Evolutionary conservation across 2,113 vertebrate genomes (phyloP).

Genomic region (Oreochromis tanganicae): DNA sequence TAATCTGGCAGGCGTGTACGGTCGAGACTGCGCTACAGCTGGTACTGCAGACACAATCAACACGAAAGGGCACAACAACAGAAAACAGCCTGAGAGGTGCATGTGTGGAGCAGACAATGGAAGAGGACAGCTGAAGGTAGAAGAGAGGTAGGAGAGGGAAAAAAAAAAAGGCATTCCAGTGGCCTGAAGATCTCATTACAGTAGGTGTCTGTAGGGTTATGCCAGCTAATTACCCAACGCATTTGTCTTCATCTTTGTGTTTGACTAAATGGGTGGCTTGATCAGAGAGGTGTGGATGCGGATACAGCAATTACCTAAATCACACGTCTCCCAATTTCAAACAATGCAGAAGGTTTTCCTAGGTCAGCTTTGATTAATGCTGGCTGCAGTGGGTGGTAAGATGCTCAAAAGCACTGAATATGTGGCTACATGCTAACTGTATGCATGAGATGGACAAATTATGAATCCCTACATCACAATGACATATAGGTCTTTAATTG

Average conservation of each 20-base stretch:
- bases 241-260: slow-evolving; percentile 44
- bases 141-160: fast-evolving
- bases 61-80: slow-evolving; percentile 1
- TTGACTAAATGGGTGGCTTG: slow-evolving; percentile 39
- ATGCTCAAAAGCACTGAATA: background rate
- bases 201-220: background rate
- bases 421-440: background rate
- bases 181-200: slow-evolving; percentile 34
- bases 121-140: background rate
- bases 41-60: slow-evolving; percentile 12
- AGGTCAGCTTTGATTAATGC: slow-evolving; percentile 25
- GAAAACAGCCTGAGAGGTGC: background rate
- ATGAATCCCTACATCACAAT: background rate
- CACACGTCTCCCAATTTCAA: slow-evolving; percentile 13
- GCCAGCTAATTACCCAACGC: slow-evolving; percentile 44
- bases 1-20: slow-evolving; percentile 35
- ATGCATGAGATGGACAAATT: background rate
- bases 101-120: background rate
- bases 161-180: background rate
- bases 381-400: background rate
- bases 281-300: slow-evolving; percentile 16
- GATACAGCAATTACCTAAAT: slow-evolving; percentile 33
- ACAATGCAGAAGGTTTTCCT: background rate
- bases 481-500: background rate
- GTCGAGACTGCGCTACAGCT: slow-evolving; percentile 34